Conservation (phyloP, 2,888 invertebrate genomes). For the Orchesellides sinensis region DNA sequence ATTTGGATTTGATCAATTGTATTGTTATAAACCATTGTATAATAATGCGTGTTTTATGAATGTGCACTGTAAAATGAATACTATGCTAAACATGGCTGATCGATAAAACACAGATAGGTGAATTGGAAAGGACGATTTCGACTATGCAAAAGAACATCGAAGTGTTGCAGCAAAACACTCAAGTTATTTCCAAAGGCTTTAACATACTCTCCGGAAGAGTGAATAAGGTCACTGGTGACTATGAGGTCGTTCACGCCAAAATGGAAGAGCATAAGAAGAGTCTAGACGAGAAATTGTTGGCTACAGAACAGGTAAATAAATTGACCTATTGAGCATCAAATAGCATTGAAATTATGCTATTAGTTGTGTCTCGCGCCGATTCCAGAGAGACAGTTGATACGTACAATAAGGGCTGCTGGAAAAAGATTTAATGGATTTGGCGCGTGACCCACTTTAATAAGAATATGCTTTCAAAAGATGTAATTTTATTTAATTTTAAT, state of each 20-base stretch:
- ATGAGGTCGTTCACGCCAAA: constrained; percentile 54
- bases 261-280: constrained; percentile 38
- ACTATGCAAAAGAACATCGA: constrained; percentile 66
- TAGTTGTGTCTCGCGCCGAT: too few relatives aligned
- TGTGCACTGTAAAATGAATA: too few relatives aligned
- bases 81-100: neutral
- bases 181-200: constrained; percentile 71
- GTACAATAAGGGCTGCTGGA: too few relatives aligned
- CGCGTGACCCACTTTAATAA: too few relatives aligned
- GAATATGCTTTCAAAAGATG: neutral
- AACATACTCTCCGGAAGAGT: constrained; percentile 66
- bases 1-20: too few relatives aligned
- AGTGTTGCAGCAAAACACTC: constrained; percentile 68
- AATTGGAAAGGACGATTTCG: constrained; percentile 47
- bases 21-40: too few relatives aligned
- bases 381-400: too few relatives aligned
- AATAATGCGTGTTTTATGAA: too few relatives aligned
- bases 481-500: neutral
- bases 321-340: too few relatives aligned
- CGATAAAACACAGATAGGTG: constrained; percentile 25
- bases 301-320: constrained; percentile 36
- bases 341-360: too few relatives aligned
- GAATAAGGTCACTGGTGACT: constrained; percentile 64
- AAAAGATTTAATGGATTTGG: too few relatives aligned
- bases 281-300: constrained; percentile 55